phyloP scores from a whole-genome alignment of 2,888 invertebrate species.

The Automeris io region DNA sequence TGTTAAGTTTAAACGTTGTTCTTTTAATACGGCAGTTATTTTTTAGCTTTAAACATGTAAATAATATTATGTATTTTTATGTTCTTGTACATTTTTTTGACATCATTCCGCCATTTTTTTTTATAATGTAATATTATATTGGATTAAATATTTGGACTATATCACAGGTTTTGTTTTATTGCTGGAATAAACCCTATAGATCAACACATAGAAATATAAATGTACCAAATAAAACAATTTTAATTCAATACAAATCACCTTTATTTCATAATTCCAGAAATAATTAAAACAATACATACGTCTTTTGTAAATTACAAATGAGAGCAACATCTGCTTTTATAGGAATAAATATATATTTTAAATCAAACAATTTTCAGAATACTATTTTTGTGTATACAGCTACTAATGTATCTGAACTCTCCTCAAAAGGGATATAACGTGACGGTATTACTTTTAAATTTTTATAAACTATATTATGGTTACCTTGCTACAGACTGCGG shows the following conservation, averaged over 20 bases:
- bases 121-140: background rate
- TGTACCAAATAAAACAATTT: conserved; percentile 5
- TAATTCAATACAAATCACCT: conserved; percentile 38
- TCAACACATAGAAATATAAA: no score
- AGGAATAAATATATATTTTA: conserved; percentile 17
- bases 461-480: no score
- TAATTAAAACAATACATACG: conserved; percentile 19
- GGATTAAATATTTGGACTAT: conserved; percentile 1
- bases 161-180: no score
- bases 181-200: no score
- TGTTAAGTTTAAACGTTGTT: conserved; percentile 12
- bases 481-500: no score
- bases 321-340: conserved; percentile 3
- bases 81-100: conserved; percentile 2
- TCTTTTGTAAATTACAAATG: conserved; percentile 5
- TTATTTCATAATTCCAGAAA: conserved; percentile 40
- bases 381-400: no score
- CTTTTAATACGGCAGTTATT: conserved; percentile 4
- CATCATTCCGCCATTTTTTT: conserved; percentile 1
- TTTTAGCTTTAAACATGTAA: conserved; percentile 5
- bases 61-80: conserved; percentile 4
- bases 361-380: no score
- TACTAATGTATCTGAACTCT: no score
- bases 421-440: no score
- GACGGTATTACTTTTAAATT: no score